phyloP scores from a whole-genome alignment of 23 tunicate genomes.

The Clavelina lepadiformis region DNA sequence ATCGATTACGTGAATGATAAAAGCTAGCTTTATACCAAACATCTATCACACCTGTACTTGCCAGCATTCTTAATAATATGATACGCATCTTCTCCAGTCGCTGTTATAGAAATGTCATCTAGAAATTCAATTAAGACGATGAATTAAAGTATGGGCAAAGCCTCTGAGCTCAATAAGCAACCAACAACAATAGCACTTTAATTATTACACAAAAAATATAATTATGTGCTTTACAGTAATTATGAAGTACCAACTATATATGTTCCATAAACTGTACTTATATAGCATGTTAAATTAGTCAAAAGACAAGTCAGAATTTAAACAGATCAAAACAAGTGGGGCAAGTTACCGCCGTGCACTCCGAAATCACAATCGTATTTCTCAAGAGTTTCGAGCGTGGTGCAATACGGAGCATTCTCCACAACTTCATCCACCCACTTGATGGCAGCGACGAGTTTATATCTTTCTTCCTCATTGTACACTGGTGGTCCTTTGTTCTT shows the following conservation, averaged over 20 bases:
- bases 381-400: conserved; percentile 72
- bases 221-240: too few species aligned
- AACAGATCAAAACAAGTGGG: too few species aligned
- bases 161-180: not conserved
- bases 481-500: conserved; percentile 98
- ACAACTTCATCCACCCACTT: conserved; percentile 99
- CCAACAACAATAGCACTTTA: not conserved
- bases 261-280: not conserved
- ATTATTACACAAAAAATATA: too few species aligned
- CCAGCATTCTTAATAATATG: conserved; percentile 65
- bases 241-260: not conserved
- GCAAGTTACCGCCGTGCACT: conserved; percentile 91
- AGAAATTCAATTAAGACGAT: not conserved
- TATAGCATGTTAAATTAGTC: too few species aligned
- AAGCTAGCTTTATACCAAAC: too few species aligned
- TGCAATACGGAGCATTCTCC: conserved; percentile 89
- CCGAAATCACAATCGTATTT: conserved; percentile 90
- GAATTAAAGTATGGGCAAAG: too few species aligned
- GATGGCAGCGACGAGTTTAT: conserved; percentile 64
- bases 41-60: conserved; percentile 63
- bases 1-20: too few species aligned
- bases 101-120: conserved; percentile 89
- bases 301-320: too few species aligned
- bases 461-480: conserved; percentile 75
- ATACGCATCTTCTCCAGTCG: conserved; percentile 91